Evolutionary conservation across 2,888 invertebrate genomes (phyloP), one percentile per base, ranked within the genome.

Genomic region (Synanthedon vespiformis): DNA sequence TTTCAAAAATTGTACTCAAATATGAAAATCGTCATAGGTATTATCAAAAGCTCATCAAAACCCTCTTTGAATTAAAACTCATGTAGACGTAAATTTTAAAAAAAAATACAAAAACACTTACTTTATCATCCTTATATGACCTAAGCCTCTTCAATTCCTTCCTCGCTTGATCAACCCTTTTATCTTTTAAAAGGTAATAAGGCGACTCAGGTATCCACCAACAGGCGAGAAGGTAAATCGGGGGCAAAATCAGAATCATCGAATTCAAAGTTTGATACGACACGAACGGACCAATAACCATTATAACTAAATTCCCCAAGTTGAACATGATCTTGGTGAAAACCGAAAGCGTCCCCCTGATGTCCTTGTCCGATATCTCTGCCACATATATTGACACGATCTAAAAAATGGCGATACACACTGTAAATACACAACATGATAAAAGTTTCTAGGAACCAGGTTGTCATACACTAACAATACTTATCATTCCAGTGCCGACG

Each of bases 181-280:
- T 82, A 53, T 79, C 81, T 68, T 88, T 90, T 40, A 92, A 63
- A 44, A 89, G 72, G 59, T 77, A 90, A 60, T 90, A 90, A 0
- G 90, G 91, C 0, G 90, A 89, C 61, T 91, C 90, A 0, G 91
- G 90, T 65, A 90, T 88, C 74, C 88, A 88, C 54, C 77, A 70
- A 58, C 89, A 89, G 0, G 74, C 77, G 0, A 71, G 40, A 50
- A 89, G 84, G 61, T 87, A 89, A 1, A 76, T 57, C 0, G 85
- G 53, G 0, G 90, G 89, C 4, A 89, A 57, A 0, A 73, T 57
- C 8, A 86, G 57, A 5, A 89, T 71, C 54, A 81, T 67, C 52
- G 80, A 84, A 74, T 89, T 69, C 59, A 84, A 48, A 54, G 77
- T 59, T 0, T 62, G 58, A 55, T 79, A 88, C 0, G 80, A 63